Conservation (phyloP, 2,888 invertebrate genomes). For the Scaptomyza reducta region DNA sequence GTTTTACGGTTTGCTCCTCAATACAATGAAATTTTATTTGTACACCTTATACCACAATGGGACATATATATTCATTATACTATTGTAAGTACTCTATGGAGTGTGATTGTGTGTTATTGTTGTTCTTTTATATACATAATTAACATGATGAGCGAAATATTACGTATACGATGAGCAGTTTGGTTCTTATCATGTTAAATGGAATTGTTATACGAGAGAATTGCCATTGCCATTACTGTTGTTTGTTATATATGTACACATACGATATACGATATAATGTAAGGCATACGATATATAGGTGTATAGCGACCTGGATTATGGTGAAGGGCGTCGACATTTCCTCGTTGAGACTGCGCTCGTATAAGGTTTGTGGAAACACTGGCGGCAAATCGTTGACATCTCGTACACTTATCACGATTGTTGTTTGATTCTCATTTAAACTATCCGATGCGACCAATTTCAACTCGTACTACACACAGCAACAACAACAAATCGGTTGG, state of each 20-base stretch:
- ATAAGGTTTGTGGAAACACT: slow-evolving; percentile 89
- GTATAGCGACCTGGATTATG: slow-evolving; percentile 89
- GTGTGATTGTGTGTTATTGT: slow-evolving; percentile 21
- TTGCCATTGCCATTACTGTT: slow-evolving; percentile 28
- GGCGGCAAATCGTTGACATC: slow-evolving; percentile 97
- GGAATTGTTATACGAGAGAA: slow-evolving; percentile 52
- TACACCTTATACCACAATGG: slow-evolving; percentile 26
- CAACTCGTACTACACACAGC: slow-evolving; percentile 89
- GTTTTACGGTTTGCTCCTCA: slow-evolving; percentile 2
- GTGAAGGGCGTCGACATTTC: slow-evolving; percentile 90
- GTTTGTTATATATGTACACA: slow-evolving; percentile 11
- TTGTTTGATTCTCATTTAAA: slow-evolving; percentile 94
- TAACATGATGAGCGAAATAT: slow-evolving; percentile 21
- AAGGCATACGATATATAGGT: not conserved
- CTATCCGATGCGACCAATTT: slow-evolving; percentile 95
- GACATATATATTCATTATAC: slow-evolving; percentile 13
- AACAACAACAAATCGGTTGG: slow-evolving; percentile 10
- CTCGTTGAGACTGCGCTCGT: slow-evolving; percentile 90
- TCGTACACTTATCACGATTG: slow-evolving; percentile 91
- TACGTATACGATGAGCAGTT: no score
- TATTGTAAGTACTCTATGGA: not conserved
- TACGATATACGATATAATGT: no score
- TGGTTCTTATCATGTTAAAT: slow-evolving; percentile 50
- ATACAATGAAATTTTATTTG: slow-evolving; percentile 35
- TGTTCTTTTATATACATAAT: slow-evolving; percentile 39